A percentile compares a stretch with the other conserved stretches of the same genome.
Evolutionary conservation across 1,140 invertebrate species (phyloP).

Genomic region (Sogatella furcifera): DNA sequence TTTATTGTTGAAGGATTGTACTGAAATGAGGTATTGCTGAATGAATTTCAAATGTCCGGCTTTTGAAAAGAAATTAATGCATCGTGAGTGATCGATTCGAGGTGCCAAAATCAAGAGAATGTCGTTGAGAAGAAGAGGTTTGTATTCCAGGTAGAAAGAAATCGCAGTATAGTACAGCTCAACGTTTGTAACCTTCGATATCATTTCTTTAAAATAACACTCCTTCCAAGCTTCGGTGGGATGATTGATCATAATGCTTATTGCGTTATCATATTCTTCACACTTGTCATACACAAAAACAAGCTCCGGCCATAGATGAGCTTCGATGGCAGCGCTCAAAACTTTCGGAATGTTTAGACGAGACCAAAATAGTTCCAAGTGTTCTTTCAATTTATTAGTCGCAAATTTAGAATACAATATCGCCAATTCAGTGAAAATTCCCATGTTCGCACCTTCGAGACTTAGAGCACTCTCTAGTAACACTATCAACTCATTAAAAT

Average conservation of each 20-base stretch:
- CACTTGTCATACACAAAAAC: slow-evolving; percentile 99
- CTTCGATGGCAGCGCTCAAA: slow-evolving; percentile 89
- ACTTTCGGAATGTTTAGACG: slow-evolving; percentile 99
- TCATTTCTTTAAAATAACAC: slow-evolving; percentile 98
- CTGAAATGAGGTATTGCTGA: slow-evolving; percentile 92
- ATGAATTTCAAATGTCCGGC: slow-evolving; percentile 82
- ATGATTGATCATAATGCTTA: slow-evolving; percentile 97
- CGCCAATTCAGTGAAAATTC: slow-evolving; percentile 99
- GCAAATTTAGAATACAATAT: slow-evolving; percentile 99
- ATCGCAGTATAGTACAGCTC: slow-evolving; percentile 98
- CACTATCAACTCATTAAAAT: slow-evolving; percentile 95
- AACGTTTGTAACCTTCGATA: slow-evolving; percentile 96
- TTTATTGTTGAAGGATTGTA: slow-evolving; percentile 97
- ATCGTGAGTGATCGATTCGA: slow-evolving; percentile 91
- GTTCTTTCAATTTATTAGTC: slow-evolving; percentile 96
- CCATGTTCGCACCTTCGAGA: slow-evolving; percentile 96
- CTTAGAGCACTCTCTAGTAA: slow-evolving; percentile 92
- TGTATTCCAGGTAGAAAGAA: slow-evolving; percentile 97
- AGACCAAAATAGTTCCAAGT: slow-evolving; percentile 99
- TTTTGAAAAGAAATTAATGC: slow-evolving; percentile 57
- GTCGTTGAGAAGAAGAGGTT: slow-evolving; percentile 93
- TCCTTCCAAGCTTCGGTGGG: slow-evolving; percentile 98
- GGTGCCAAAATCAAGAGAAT: slow-evolving; percentile 90
- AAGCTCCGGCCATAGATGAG: slow-evolving; percentile 96
- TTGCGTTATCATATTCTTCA: slow-evolving; percentile 98